Base-by-base conservation (phyloP, 2,113 vertebrate species). In the Rhadina sibilatrix region DNA sequence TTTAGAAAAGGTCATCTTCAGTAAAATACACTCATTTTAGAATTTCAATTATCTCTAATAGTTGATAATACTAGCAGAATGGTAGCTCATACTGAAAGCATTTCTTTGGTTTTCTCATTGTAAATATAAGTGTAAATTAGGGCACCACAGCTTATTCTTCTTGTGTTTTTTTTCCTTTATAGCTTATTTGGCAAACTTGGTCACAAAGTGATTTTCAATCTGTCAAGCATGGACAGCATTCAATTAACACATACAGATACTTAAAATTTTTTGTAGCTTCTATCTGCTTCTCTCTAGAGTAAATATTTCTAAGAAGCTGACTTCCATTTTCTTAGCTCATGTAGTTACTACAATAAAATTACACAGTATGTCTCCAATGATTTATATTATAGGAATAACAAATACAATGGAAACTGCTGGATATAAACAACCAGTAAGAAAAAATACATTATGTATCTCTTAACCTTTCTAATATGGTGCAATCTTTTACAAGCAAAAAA, bases 231-330 rank as follows among this genome's bases (percentile, higher is more conserved):
- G 42, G 85, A 68, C 63, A 94, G 35, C 12, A 53, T 94, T 93
- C 93, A 86, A 96, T 94, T 92, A 96, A 95, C 59, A 64, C 24
- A 60, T 74, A 81, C 24, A 86, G 63, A 77, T 63, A 63, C 66
- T 88, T 94, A 70, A 93, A 85, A 8, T 56, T 86, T 90, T 94
- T 66, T 90, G 63, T 88, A 75, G 33, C 50, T 93, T 87, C 78
- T 90, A 37, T 59, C 81, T 89, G 47, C 64, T 89, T 72, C 59
- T 84, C 65, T 82, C 78, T 80, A 64, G 50, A 83, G 59, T 53
- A 93, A 90, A 72, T 88, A 85, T 85, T 77, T 63, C 80, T 93
- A 49, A 88, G 66, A 44, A 77, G 42, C 14, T 86, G 47, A 40
- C 66, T 90, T 87, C 74, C 75, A 78, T 88, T 91, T 86, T 90